These are phyloP conservation scores for Antheraea mylitta DNA, from an alignment of 1,140 invertebrate genomes.

Conservation along the genomic window DNA sequence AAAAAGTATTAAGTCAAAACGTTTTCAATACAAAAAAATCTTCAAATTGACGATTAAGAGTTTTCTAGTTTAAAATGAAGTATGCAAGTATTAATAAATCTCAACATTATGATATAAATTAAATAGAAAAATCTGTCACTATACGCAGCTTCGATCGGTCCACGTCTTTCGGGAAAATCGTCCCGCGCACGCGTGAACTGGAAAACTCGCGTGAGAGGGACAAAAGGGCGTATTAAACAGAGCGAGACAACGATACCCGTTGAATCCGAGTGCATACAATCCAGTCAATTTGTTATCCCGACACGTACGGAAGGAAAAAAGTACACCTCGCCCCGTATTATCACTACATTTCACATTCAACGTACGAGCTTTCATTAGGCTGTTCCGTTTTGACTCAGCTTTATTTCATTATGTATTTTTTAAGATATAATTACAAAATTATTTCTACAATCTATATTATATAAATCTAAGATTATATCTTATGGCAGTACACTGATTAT, in stretches of 20 bases:
- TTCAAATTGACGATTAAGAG: neutral
- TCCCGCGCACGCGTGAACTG: constrained; percentile 58
- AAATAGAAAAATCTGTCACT: constrained; percentile 21
- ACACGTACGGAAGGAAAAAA: constrained; percentile 46
- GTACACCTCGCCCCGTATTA: neutral
- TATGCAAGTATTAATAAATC: neutral
- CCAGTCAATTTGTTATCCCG: constrained; percentile 65
- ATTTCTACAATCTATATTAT: too few relatives aligned
- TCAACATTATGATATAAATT: neutral
- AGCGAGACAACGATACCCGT: constrained; percentile 33
- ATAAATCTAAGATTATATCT: too few relatives aligned
- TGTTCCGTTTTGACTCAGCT: neutral
- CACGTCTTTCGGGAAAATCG: constrained; percentile 59
- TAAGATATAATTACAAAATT: too few relatives aligned
- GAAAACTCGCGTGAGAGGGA: constrained; percentile 47
- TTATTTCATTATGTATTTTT: too few relatives aligned
- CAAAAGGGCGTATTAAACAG: constrained; percentile 21
- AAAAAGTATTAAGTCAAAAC: neutral
- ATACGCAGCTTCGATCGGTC: constrained; percentile 62
- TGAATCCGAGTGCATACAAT: constrained; percentile 58
- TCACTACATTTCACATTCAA: neutral
- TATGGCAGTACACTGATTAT: too few relatives aligned
- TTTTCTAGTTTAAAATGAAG: neutral
- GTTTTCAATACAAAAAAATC: neutral
- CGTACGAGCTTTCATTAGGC: neutral